These are phyloP conservation scores for Hylaeus volcanicus DNA, from an alignment of 1,140 invertebrate genomes.

Conservation along the genomic window DNA sequence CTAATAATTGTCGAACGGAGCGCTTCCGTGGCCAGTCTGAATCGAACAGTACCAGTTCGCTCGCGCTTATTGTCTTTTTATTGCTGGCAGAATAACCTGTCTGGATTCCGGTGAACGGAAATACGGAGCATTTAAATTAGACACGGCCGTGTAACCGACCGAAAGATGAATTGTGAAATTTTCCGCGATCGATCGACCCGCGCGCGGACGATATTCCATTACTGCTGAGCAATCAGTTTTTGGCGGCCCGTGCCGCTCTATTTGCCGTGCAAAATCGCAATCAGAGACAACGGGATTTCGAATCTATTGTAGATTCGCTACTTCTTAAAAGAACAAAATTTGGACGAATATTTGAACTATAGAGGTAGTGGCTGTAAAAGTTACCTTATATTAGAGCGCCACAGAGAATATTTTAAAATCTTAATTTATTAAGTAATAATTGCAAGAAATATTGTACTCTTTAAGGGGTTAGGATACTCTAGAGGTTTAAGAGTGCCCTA, in stretches of 20 bases:
- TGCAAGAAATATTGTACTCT: too few species aligned
- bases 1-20: conserved; percentile 28
- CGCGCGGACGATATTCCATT: conserved; percentile 43
- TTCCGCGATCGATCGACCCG: conserved; percentile 21
- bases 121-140: conserved; percentile 42
- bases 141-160: conserved; percentile 34
- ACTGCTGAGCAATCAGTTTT: conserved; percentile 33
- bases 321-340: not conserved
- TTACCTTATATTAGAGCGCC: too few species aligned
- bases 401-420: too few species aligned
- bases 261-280: conserved; percentile 39
- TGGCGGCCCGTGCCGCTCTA: conserved; percentile 19
- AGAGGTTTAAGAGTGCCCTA: too few species aligned
- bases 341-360: not conserved
- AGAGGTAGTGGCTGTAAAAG: too few species aligned
- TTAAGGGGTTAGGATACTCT: too few species aligned
- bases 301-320: not conserved
- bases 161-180: conserved; percentile 30
- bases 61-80: conserved; percentile 40
- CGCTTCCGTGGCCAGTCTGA: not conserved
- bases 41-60: conserved; percentile 14
- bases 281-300: not conserved
- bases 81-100: conserved; percentile 44
- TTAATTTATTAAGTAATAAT: too few species aligned
- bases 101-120: conserved; percentile 22